A percentile compares a stretch with the other conserved stretches of the same genome.
Conservation (phyloP, 2,797 vertebrate genomes). For the Schizothorax lantsangensis region DNA sequence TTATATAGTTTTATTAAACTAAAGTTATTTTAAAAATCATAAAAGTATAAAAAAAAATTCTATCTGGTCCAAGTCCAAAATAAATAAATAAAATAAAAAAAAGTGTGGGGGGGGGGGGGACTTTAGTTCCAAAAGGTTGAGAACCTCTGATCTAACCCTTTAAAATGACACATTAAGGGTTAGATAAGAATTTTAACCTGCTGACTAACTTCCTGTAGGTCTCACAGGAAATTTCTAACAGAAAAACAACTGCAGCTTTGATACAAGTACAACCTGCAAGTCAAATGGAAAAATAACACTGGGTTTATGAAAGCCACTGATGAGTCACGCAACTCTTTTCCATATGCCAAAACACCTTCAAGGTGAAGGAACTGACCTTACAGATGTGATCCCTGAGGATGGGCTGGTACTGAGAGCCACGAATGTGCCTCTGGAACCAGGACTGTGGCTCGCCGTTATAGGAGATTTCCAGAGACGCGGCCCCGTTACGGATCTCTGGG, state of each 20-base stretch:
- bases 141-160: background rate
- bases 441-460: conserved; percentile 98
- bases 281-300: background rate
- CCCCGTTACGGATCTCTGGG: conserved; percentile 93
- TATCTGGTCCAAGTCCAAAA: too few relatives aligned
- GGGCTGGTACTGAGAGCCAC: conserved; percentile 95
- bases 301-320: background rate
- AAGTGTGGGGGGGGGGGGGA: too few relatives aligned
- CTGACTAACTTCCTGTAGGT: background rate
- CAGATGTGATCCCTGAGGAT: conserved; percentile 98
- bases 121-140: too few relatives aligned
- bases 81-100: too few relatives aligned
- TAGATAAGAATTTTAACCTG: background rate
- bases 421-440: conserved; percentile 98
- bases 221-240: background rate
- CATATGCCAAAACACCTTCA: background rate
- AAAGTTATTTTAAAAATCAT: too few relatives aligned
- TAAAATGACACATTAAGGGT: background rate
- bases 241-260: background rate
- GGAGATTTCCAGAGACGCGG: conserved; percentile 88
- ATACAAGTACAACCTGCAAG: background rate
- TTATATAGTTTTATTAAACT: too few relatives aligned
- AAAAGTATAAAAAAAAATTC: too few relatives aligned
- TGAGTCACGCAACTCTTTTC: background rate
- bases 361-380: conserved; percentile 79